Percentiles rank a stretch among this genome's conserved stretches.
phyloP scores from a whole-genome alignment of 2,797 vertebrate species.

The Acanthurus tractus region DNA sequence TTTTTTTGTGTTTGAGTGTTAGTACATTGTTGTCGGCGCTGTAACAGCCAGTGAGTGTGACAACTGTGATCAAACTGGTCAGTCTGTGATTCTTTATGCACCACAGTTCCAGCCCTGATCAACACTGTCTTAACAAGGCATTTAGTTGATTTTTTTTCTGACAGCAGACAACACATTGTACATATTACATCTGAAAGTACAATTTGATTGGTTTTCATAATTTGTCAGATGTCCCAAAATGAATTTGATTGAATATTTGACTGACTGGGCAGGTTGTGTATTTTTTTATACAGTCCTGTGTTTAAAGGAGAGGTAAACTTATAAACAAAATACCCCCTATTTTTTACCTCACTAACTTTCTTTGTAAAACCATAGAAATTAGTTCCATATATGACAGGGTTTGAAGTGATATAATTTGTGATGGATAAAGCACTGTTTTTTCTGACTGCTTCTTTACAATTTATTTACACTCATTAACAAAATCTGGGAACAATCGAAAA shows the following conservation, averaged over 20 bases:
- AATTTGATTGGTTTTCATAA: no score
- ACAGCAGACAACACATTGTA: not conserved
- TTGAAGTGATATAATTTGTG: not conserved
- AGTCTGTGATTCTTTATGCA: not conserved
- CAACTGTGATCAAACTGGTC: not conserved
- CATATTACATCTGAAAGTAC: no score
- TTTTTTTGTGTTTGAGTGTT: not conserved
- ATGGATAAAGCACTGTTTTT: not conserved
- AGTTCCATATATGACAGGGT: not conserved
- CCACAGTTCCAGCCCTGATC: not conserved
- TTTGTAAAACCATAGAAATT: not conserved
- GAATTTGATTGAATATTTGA: no score
- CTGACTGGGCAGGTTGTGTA: no score
- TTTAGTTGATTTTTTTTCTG: not conserved
- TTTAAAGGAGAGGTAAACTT: no score
- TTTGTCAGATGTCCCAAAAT: no score
- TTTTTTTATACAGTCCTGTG: no score
- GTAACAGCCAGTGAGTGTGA: not conserved
- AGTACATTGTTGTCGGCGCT: not conserved
- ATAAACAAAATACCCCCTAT: no score
- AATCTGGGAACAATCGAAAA: not conserved
- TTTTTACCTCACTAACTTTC: not conserved
- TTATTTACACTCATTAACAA: not conserved
- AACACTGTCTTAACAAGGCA: not conserved
- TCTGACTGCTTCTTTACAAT: not conserved